Percentiles rank a stretch among this genome's conserved stretches.
Conservation (phyloP, 2,797 vertebrate genomes). For the Rhinogobio ventralis region DNA sequence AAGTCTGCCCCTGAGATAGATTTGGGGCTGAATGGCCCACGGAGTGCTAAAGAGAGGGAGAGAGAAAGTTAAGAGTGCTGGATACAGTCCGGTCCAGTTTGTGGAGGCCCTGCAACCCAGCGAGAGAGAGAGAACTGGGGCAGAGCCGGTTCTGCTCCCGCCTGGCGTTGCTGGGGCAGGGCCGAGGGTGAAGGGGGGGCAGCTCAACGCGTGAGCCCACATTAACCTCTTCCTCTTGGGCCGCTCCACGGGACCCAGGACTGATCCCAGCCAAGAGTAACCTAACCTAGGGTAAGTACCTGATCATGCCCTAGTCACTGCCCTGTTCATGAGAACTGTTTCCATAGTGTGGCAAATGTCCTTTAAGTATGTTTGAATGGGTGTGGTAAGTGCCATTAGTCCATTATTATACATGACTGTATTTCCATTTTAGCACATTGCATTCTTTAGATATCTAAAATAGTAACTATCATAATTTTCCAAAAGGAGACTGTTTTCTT, state of each 20-base stretch:
- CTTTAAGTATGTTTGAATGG: conserved; percentile 29
- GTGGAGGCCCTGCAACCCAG: conserved; percentile 81
- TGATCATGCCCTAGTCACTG: conserved; percentile 72
- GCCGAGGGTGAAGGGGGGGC: conserved; percentile 76
- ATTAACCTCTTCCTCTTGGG: conserved; percentile 71
- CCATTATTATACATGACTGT: conserved; percentile 1
- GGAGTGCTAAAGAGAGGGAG: conserved; percentile 63
- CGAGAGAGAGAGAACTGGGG: conserved; percentile 79
- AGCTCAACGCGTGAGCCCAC: conserved; percentile 62
- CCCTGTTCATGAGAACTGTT: conserved; percentile 62
- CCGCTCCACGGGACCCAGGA: conserved; percentile 81
- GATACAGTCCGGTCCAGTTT: conserved; percentile 81
- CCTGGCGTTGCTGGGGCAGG: conserved; percentile 78
- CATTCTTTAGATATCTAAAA: conserved; percentile 5
- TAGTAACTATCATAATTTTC: conserved; percentile 25
- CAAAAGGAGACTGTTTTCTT: conserved; percentile 70
- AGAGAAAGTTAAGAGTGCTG: conserved; percentile 76
- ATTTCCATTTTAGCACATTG: neutral
- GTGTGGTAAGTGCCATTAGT: conserved; percentile 35
- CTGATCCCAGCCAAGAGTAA: conserved; percentile 81
- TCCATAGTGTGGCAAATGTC: conserved; percentile 56
- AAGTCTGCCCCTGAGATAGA: conserved; percentile 44
- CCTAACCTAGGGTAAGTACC: conserved; percentile 83
- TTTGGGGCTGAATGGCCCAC: conserved; percentile 73
- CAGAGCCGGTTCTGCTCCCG: conserved; percentile 80